These are phyloP conservation scores for Petrocephalus sullivani DNA, from an alignment of 2,797 vertebrate genomes.

Conservation along the genomic window DNA sequence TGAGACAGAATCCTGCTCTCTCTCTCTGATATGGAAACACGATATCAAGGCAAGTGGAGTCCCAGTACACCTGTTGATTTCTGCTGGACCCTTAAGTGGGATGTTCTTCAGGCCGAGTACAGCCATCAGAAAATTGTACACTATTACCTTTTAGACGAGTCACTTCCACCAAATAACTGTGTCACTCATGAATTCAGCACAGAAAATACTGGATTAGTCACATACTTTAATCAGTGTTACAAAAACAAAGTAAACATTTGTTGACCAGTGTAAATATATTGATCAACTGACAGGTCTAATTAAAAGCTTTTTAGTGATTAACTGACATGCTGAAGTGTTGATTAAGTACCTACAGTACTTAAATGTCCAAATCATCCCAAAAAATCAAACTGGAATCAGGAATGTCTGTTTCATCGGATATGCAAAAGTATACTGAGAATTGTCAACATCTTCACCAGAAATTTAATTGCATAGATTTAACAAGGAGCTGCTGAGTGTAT, in stretches of 20 bases:
- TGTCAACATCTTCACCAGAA: background rate
- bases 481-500: background rate
- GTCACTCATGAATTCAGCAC: background rate
- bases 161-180: background rate
- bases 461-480: background rate
- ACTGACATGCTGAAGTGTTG: background rate
- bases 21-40: background rate
- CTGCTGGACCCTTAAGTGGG: background rate
- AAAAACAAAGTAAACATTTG: background rate
- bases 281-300: background rate
- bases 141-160: background rate
- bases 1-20: background rate
- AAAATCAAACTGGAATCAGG: background rate
- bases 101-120: background rate
- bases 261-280: background rate
- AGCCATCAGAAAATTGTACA: background rate
- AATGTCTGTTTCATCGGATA: background rate
- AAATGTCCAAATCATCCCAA: background rate
- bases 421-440: background rate
- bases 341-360: background rate
- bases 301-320: background rate
- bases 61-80: background rate
- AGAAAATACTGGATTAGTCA: background rate
- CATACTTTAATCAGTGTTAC: background rate
- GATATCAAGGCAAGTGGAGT: background rate